These are phyloP conservation scores for Tolypeutes matacus DNA, from an alignment of 2,797 vertebrate species.

Conservation along the genomic window DNA sequence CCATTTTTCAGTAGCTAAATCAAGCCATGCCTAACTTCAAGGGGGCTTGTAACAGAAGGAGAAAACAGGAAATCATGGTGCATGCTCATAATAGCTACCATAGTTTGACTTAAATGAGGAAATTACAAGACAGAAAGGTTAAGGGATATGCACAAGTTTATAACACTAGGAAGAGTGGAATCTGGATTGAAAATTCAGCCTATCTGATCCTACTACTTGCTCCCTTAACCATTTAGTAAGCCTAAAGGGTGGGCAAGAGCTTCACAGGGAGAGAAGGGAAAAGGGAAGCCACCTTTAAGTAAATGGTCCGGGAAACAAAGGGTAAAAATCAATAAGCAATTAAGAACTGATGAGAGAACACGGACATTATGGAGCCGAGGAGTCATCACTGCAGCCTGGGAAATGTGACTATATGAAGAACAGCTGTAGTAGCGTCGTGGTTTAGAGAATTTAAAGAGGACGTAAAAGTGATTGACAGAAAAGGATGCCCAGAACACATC, in stretches of 20 bases:
- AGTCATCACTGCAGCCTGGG: no score
- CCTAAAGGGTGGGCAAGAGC: background rate
- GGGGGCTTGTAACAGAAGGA: background rate
- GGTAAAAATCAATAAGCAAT: background rate
- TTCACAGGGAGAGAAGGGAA: background rate
- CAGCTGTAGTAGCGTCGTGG: background rate
- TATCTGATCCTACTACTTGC: background rate
- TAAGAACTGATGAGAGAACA: background rate
- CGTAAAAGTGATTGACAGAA: background rate
- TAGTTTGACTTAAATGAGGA: background rate
- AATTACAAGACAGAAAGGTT: fast-evolving
- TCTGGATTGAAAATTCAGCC: background rate
- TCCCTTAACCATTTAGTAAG: background rate
- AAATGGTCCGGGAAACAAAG: background rate
- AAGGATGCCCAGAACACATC: background rate
- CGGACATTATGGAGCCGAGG: background rate
- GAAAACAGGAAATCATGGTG: background rate
- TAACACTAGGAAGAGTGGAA: background rate
- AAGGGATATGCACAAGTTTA: background rate
- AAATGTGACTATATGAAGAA: background rate
- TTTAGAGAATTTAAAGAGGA: background rate
- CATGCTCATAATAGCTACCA: background rate
- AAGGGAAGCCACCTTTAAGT: background rate
- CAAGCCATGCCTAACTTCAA: background rate
- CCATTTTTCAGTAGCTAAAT: background rate